Conservation (phyloP, 2,113 vertebrate species). For the Catharus bicknelli region DNA sequence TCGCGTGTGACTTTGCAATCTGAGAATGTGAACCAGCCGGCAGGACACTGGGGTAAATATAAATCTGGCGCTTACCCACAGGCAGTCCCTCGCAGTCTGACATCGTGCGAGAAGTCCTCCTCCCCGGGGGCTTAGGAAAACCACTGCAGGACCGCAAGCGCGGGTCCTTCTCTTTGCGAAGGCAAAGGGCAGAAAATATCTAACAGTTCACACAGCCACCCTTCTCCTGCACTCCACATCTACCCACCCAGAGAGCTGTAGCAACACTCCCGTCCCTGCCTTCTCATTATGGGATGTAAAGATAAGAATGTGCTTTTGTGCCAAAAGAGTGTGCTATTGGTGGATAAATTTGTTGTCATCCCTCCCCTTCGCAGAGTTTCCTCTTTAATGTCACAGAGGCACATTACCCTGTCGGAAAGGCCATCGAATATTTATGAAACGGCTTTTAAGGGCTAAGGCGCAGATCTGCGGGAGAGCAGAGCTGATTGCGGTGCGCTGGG, state of each 20-base stretch:
- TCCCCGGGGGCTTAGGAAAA: conserved; percentile 39
- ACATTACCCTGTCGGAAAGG: conserved; percentile 65
- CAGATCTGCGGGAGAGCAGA: not conserved
- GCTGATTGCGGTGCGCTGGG: not conserved
- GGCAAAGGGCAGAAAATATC: not conserved
- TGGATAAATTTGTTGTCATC: conserved; percentile 90
- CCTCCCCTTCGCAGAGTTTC: conserved; percentile 76
- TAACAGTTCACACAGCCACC: conserved; percentile 22
- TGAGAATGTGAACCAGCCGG: conserved; percentile 51
- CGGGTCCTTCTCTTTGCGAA: not conserved
- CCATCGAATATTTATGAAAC: conserved; percentile 75
- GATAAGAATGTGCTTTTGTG: conserved; percentile 80
- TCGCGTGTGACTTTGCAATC: conserved; percentile 51
- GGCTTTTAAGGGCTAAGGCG: conserved; percentile 47
- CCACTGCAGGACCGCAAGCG: conserved; percentile 18
- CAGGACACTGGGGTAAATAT: conserved; percentile 75
- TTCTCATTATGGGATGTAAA: conserved; percentile 81
- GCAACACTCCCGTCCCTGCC: conserved; percentile 68
- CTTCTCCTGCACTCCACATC: conserved; percentile 44
- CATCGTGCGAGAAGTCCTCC: conserved; percentile 78
- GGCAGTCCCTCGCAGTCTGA: conserved; percentile 93
- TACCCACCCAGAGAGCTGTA: conserved; percentile 64
- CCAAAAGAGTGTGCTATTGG: conserved; percentile 86
- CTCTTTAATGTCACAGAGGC: conserved; percentile 74
- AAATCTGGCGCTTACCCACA: conserved; percentile 86